These are phyloP conservation scores for Melanotaenia duboulayi DNA, from an alignment of 2,113 vertebrate species.

Conservation along the genomic window DNA sequence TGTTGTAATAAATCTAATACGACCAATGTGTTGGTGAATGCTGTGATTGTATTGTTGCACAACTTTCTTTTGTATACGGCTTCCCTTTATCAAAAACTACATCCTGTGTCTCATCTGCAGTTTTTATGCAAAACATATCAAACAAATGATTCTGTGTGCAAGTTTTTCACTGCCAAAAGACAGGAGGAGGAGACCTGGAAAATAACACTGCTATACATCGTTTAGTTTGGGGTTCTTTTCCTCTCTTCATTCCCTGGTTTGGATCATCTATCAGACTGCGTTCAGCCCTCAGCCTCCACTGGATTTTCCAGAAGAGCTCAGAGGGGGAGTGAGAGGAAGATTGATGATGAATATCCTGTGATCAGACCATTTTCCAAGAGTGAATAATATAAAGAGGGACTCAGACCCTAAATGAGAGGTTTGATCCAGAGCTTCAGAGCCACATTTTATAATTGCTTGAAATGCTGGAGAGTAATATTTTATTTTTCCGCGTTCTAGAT, in stretches of 20 bases:
- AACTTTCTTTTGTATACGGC: conserved; percentile 53
- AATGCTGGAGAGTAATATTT: background rate
- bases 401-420: conserved; percentile 30
- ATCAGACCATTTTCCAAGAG: conserved; percentile 50
- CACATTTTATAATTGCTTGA: background rate
- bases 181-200: background rate
- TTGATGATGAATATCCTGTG: conserved; percentile 54
- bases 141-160: conserved; percentile 12
- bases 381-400: conserved; percentile 26
- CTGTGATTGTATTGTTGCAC: conserved; percentile 46
- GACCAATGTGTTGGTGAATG: conserved; percentile 49
- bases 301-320: conserved; percentile 52
- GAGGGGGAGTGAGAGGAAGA: conserved; percentile 43
- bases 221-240: conserved; percentile 32
- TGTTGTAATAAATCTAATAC: conserved; percentile 37
- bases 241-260: conserved; percentile 12
- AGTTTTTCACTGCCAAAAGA: conserved; percentile 38
- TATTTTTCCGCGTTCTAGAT: background rate
- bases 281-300: conserved; percentile 35
- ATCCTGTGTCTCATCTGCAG: conserved; percentile 8
- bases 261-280: conserved; percentile 61
- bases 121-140: conserved; percentile 6
- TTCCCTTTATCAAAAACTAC: conserved; percentile 69
- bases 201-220: conserved; percentile 1
- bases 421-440: background rate